phyloP scores from a whole-genome alignment of 2,888 invertebrate species.

The Eupelmus urozonus region DNA sequence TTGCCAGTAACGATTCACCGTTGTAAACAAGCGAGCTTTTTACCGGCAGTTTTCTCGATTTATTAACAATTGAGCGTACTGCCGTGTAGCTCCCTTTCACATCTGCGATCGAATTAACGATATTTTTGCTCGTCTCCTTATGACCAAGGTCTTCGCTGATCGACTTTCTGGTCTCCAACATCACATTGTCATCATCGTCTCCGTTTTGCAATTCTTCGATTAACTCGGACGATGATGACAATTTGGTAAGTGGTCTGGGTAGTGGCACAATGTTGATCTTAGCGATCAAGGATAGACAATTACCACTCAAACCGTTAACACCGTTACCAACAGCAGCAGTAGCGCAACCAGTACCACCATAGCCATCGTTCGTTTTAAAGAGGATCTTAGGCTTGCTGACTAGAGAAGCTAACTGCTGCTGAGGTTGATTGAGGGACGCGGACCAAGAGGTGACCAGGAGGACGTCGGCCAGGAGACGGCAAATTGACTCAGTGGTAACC shows the following conservation, averaged over 20 bases:
- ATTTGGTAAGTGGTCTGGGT: background rate
- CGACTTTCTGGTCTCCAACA: background rate
- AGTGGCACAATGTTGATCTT: slow-evolving; percentile 43
- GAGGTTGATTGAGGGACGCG: background rate
- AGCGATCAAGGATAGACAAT: slow-evolving; percentile 40
- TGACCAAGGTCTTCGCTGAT: background rate
- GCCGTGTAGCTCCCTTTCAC: background rate
- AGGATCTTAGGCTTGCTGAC: background rate
- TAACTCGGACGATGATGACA: slow-evolving; percentile 2
- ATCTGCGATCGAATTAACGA: background rate
- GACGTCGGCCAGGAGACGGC: slow-evolving; percentile 27
- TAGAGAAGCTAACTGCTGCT: background rate
- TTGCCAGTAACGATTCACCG: slow-evolving; percentile 3
- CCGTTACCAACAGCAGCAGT: background rate
- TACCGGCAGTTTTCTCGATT: slow-evolving; percentile 1
- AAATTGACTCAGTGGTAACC: slow-evolving; percentile 75
- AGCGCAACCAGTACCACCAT: background rate
- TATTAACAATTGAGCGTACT: background rate
- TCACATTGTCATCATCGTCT: slow-evolving; percentile 6
- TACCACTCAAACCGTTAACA: slow-evolving; percentile 6
- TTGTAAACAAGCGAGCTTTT: slow-evolving; percentile 8
- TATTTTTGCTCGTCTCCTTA: background rate
- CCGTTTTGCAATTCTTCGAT: slow-evolving; percentile 35
- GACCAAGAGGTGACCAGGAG: slow-evolving; percentile 1
- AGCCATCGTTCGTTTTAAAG: slow-evolving; percentile 12